Conservation (phyloP, 2,113 vertebrate genomes). For the Chaetura pelagica region DNA sequence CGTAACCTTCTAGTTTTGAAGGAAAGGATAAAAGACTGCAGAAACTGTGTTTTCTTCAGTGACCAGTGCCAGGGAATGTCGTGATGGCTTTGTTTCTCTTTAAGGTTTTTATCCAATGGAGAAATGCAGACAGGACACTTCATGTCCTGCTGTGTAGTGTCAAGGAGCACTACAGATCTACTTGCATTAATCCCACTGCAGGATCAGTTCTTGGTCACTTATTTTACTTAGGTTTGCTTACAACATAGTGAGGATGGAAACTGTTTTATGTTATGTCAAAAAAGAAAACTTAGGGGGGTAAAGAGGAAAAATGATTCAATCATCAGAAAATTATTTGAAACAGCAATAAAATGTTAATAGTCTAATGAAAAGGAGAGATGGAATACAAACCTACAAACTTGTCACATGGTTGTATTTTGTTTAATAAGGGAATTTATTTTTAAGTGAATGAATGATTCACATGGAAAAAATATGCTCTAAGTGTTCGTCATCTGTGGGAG, state of each 20-base stretch:
- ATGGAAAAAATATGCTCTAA: conserved; percentile 61
- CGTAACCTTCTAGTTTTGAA: background rate
- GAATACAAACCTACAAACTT: background rate
- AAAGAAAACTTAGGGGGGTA: background rate
- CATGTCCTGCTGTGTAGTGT: background rate
- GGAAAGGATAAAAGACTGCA: background rate
- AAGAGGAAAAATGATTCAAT: background rate
- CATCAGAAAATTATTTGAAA: conserved; percentile 29
- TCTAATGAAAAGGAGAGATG: conserved; percentile 7
- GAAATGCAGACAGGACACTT: background rate
- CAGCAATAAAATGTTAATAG: background rate
- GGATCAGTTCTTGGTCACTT: background rate
- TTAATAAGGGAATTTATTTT: conserved; percentile 49
- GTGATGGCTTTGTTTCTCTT: background rate
- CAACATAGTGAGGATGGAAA: background rate
- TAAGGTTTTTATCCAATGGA: background rate
- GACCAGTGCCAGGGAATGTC: background rate
- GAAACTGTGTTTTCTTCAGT: background rate
- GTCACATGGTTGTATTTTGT: conserved; percentile 15
- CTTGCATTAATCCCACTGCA: background rate
- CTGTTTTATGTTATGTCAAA: background rate
- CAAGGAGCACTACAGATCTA: background rate
- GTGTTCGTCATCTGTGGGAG: conserved; percentile 37
- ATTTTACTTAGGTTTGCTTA: background rate
- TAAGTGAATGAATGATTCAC: conserved; percentile 63